A percentile compares a stretch with the other conserved stretches of the same genome.
Evolutionary conservation across 1,140 invertebrate genomes (phyloP).

Genomic region (Samia ricini): DNA sequence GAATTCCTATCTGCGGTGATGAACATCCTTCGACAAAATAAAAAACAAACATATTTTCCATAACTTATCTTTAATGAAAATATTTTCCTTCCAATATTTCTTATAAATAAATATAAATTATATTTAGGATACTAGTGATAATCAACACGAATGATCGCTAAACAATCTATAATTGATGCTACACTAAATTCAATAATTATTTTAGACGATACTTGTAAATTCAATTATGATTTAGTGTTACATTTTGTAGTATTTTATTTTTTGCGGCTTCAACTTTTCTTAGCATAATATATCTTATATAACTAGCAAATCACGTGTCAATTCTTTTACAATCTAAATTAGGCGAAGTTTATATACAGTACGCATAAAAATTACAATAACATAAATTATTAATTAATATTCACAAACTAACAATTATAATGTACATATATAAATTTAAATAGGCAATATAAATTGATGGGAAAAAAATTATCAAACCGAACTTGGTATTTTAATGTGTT

Average conservation of each 20-base stretch:
- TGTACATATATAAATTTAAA: not conserved
- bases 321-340: not conserved
- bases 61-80: slow-evolving; percentile 44
- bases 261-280: not conserved
- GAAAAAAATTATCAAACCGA: not conserved
- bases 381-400: not conserved
- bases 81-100: slow-evolving; percentile 38
- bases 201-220: not conserved
- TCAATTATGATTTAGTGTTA: not conserved
- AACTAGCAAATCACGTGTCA: not conserved
- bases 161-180: not conserved
- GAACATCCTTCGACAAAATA: too few species aligned
- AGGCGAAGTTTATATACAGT: not conserved
- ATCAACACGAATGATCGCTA: not conserved
- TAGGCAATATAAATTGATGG: not conserved
- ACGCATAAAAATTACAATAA: not conserved
- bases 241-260: not conserved
- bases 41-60: slow-evolving; percentile 22
- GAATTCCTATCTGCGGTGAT: too few species aligned
- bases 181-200: not conserved
- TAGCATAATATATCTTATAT: not conserved
- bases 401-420: not conserved
- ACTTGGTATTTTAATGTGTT: too few species aligned
- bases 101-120: slow-evolving; percentile 25
- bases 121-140: slow-evolving; percentile 10